phyloP scores from a whole-genome alignment of 2,888 invertebrate species.

The Campoplex nolae region DNA sequence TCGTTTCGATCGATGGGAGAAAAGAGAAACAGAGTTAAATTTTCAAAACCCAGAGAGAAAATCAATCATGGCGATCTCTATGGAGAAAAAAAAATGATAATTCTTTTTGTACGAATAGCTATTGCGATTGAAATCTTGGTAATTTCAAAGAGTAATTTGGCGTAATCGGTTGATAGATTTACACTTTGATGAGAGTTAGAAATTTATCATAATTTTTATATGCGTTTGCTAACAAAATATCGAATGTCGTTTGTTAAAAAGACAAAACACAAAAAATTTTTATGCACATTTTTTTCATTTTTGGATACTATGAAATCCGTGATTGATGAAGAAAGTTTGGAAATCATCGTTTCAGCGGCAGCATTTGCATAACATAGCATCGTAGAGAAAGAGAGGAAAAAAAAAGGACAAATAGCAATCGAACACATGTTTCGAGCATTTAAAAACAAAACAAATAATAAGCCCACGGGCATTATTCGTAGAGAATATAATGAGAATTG shows the following conservation, averaged over 20 bases:
- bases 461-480: conserved; percentile 45
- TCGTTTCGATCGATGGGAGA: background rate
- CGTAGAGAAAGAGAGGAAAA: background rate
- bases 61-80: background rate
- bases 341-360: conserved; percentile 10
- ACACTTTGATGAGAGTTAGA: conserved; percentile 29
- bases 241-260: conserved; percentile 52
- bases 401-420: conserved; percentile 27
- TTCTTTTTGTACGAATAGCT: conserved; percentile 13
- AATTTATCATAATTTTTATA: conserved; percentile 39
- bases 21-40: background rate
- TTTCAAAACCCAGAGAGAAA: background rate
- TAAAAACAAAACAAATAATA: conserved; percentile 36
- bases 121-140: conserved; percentile 2
- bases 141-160: conserved; percentile 10
- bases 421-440: conserved; percentile 55
- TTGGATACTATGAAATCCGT: conserved; percentile 26
- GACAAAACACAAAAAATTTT: conserved; percentile 16
- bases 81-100: background rate
- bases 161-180: conserved; percentile 54
- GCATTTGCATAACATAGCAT: conserved; percentile 46
- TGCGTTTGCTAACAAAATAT: conserved; percentile 44
- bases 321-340: background rate
- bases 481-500: conserved; percentile 35
- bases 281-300: conserved; percentile 27